These are phyloP conservation scores for Lophotriccus pileatus DNA, from an alignment of 2,797 vertebrate species.

Conservation along the genomic window DNA sequence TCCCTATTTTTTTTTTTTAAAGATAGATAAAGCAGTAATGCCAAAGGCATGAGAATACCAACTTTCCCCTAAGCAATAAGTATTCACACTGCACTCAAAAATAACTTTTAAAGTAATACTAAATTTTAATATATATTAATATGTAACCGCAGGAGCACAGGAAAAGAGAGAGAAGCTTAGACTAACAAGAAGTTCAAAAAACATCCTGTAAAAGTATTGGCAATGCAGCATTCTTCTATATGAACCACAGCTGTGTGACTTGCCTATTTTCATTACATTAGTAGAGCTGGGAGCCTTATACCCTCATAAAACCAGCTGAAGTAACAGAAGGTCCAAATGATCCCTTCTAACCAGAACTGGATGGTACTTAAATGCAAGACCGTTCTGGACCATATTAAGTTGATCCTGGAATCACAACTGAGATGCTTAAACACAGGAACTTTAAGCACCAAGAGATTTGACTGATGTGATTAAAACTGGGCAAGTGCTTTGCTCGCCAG, in stretches of 20 bases:
- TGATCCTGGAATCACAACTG: background rate
- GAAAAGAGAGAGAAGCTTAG: slow-evolving; percentile 5
- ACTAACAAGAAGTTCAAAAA: slow-evolving; percentile 27
- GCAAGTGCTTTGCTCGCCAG: background rate
- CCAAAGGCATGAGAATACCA: background rate
- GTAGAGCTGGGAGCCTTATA: background rate
- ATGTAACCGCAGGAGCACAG: background rate
- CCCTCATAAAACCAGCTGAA: background rate
- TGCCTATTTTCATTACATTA: background rate
- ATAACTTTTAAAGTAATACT: background rate
- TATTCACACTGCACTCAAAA: slow-evolving; percentile 1
- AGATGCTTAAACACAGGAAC: background rate
- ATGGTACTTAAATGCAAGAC: background rate
- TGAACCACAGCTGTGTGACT: background rate
- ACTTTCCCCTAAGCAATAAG: slow-evolving; percentile 16
- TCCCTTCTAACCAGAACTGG: background rate
- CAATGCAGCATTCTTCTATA: background rate
- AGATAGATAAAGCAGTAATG: background rate
- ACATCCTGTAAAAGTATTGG: background rate
- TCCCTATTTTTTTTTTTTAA: background rate
- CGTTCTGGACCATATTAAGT: background rate
- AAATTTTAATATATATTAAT: slow-evolving; percentile 31
- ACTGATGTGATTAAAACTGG: background rate
- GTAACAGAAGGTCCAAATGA: background rate
- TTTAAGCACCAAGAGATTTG: background rate